These are phyloP conservation scores for Drosophila buzzatii DNA, from an alignment of 2,888 invertebrate genomes.

Conservation along the genomic window DNA sequence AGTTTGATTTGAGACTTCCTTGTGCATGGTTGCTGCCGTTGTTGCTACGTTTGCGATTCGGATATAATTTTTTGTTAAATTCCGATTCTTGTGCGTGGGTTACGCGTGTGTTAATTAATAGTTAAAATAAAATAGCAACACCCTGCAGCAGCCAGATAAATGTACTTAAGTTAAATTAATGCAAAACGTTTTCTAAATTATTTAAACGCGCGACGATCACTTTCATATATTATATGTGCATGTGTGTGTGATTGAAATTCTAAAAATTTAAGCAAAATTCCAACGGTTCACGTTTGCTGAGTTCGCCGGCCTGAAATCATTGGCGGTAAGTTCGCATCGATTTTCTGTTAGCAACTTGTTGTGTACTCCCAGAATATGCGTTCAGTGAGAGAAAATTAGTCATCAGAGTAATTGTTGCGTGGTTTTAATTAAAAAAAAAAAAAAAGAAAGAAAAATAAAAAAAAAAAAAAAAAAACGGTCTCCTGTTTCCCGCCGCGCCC, in stretches of 20 bases:
- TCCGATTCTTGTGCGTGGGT: constrained; percentile 36
- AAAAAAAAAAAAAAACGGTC: constrained; percentile 49
- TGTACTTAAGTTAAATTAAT: constrained; percentile 20
- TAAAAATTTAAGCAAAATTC: constrained; percentile 66
- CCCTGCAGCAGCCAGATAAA: constrained; percentile 6
- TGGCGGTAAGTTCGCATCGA: constrained; percentile 64
- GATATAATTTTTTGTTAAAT: constrained; percentile 57
- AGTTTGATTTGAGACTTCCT: constrained; percentile 60
- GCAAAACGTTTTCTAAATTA: constrained; percentile 33
- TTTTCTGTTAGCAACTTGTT: constrained; percentile 58
- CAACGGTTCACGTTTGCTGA: constrained; percentile 34
- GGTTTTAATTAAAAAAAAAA: constrained; percentile 66
- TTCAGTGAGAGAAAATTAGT: constrained; percentile 61
- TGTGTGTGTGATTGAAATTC: constrained; percentile 51
- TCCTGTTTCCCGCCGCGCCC: constrained; percentile 77
- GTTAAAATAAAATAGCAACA: constrained; percentile 29
- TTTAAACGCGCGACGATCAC: constrained; percentile 45
- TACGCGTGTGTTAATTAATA: constrained; percentile 39
- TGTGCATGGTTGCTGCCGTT: constrained; percentile 58
- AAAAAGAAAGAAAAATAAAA: constrained; percentile 26
- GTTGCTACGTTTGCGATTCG: constrained; percentile 50
- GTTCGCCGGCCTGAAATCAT: constrained; percentile 54
- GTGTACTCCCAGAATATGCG: constrained; percentile 29
- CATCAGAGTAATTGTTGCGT: constrained; percentile 56
- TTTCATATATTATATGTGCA: constrained; percentile 25